Conservation (phyloP, 2,113 vertebrate genomes). For the Nerophis ophidion region DNA sequence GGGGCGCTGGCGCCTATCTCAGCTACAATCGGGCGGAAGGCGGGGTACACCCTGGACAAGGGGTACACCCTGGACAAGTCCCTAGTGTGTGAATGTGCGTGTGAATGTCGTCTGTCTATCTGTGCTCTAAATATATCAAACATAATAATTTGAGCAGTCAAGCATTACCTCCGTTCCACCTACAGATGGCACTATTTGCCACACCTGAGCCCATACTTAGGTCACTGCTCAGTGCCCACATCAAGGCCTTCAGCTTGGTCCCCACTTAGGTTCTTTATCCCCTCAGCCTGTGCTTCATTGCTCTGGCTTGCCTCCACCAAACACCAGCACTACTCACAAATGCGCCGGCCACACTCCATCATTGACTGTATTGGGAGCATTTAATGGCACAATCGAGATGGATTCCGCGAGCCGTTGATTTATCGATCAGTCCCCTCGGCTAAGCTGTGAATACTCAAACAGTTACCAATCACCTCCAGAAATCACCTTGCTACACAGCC, state of each 20-base stretch:
- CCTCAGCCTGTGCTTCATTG: slow-evolving; percentile 24
- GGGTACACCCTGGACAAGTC: too few species aligned
- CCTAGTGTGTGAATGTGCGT: too few species aligned
- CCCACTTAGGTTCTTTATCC: slow-evolving; percentile 20
- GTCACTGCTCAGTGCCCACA: slow-evolving; percentile 44
- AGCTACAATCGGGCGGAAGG: too few species aligned
- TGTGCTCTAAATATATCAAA: too few species aligned
- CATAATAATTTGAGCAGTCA: too few species aligned
- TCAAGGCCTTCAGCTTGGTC: slow-evolving; percentile 41
- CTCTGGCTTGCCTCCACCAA: slow-evolving; percentile 16
- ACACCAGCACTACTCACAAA: slow-evolving; percentile 33
- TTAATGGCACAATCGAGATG: slow-evolving; percentile 60
- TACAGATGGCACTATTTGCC: slow-evolving; percentile 55
- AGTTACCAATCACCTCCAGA: slow-evolving; percentile 55
- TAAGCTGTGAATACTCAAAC: slow-evolving; percentile 62
- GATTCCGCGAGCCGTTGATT: slow-evolving; percentile 55
- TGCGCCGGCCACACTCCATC: slow-evolving; percentile 45
- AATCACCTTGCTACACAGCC: slow-evolving; percentile 24
- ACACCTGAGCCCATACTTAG: slow-evolving; percentile 36
- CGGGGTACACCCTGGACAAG: too few species aligned
- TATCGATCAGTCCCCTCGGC: slow-evolving; percentile 53
- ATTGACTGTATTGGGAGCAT: slow-evolving; percentile 55
- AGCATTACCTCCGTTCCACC: slow-evolving; percentile 18
- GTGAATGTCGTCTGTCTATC: too few species aligned
- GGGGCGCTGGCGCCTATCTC: too few species aligned